Evolutionary conservation across 2,888 invertebrate genomes (phyloP), one percentile per base, ranked within the genome.

Genomic region (Beris morrisii): DNA sequence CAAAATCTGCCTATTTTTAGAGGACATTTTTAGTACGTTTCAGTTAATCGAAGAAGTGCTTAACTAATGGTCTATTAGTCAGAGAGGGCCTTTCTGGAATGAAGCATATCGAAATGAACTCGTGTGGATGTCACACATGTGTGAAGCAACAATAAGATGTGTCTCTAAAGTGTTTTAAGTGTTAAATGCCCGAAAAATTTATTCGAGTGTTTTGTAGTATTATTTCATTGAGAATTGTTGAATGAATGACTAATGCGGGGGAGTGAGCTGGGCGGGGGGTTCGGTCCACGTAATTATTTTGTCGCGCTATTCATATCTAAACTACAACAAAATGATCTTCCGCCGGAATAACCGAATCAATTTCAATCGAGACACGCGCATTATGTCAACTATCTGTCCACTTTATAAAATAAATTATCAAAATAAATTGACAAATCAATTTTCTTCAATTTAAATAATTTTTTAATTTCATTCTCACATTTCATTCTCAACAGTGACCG

Each of bases 51-150:
- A 63, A 65, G 64, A 45, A 53, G 64, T 44, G 64, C 11, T 50
- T 56, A 59, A 66, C 69, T 69, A 69, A 69, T 69, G 68, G 69
- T 64, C 69, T 68, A 69, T 69, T 69, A 69, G 67, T 66, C 66
- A 66, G 9, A 38, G 38, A 5, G 38, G 38, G 38, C 38, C 5
- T 38, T 38, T 38, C 22, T 38, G 7, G 38, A 38, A 38, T 38
- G 38, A 38, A 38, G 38, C 38, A 38, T 38, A 9, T 5, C 38
- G 7, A 7, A 7, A 38, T 22, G 38, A 38, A 9, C 38, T 38
- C 38, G 38, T 38, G 38, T 38, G 9, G 38, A 38, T 38, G 38
- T 38, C 38, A 38, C 38, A 38, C 22, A 22, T 38, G 38, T 38
- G 9, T 38, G 38, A 38, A 22, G 22, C 22, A 22, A 22, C 22